Conservation (phyloP, 1,140 invertebrate species). For the Drosophila sturtevanti region DNA sequence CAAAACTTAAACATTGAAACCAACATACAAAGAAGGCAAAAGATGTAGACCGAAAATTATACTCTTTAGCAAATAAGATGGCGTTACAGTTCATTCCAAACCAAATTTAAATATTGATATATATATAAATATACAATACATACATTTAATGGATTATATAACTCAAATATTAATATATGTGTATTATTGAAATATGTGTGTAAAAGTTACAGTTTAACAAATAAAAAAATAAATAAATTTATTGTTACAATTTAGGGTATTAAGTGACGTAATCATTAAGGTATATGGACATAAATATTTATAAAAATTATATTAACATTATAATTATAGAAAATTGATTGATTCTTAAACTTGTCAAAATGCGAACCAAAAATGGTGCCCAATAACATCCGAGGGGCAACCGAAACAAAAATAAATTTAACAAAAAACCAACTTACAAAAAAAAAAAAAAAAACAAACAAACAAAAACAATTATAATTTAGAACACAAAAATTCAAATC, state of each 20-base stretch:
- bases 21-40: conserved; percentile 27
- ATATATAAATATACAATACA: conserved; percentile 53
- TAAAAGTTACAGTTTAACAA: conserved; percentile 53
- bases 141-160: conserved; percentile 44
- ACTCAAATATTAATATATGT: conserved; percentile 45
- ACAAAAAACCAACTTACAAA: conserved; percentile 40
- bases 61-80: conserved; percentile 67
- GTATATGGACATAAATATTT: conserved; percentile 77
- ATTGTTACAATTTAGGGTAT: conserved; percentile 77
- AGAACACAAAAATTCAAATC: conserved; percentile 46
- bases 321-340: conserved; percentile 66
- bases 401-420: conserved; percentile 72
- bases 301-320: conserved; percentile 30
- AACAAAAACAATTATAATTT: conserved; percentile 77
- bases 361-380: conserved; percentile 67
- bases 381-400: conserved; percentile 54
- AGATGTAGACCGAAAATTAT: conserved; percentile 45
- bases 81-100: conserved; percentile 73
- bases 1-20: conserved; percentile 26
- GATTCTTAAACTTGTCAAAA: conserved; percentile 82
- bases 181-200: conserved; percentile 67
- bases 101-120: conserved; percentile 56
- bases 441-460: conserved; percentile 30
- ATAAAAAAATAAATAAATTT: conserved; percentile 38
- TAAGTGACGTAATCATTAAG: conserved; percentile 70